Conservation (phyloP, 2,113 vertebrate species). For the Pseudorectes ferrugineus region DNA sequence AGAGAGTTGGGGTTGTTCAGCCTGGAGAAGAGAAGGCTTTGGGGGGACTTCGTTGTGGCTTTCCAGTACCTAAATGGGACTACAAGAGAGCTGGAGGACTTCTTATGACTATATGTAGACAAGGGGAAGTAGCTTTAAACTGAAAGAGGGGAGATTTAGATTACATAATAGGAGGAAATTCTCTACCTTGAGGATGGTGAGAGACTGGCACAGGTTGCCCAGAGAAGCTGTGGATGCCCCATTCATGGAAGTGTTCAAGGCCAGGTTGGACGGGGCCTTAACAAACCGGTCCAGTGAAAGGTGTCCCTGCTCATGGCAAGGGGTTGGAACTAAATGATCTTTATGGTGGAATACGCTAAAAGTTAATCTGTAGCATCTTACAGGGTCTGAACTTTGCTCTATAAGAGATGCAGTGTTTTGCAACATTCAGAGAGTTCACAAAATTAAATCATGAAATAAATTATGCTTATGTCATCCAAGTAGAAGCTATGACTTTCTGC, state of each 20-base stretch:
- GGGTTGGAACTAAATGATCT: background rate
- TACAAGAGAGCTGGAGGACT: too few relatives aligned
- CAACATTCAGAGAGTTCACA: background rate
- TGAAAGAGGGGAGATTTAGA: background rate
- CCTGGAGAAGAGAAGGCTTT: background rate
- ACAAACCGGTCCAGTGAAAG: background rate
- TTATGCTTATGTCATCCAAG: background rate
- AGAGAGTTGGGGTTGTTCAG: background rate
- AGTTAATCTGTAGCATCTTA: background rate
- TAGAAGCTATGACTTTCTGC: background rate
- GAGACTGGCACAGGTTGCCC: background rate
- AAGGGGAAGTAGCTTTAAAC: background rate
- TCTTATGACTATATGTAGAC: background rate
- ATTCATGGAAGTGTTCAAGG: too few relatives aligned
- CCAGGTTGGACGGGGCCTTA: background rate
- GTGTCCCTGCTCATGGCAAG: background rate
- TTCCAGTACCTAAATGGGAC: background rate
- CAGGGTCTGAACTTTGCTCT: background rate
- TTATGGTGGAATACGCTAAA: background rate
- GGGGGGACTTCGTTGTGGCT: accelerated
- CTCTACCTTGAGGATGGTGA: background rate
- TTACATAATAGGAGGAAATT: background rate
- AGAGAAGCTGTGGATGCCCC: background rate
- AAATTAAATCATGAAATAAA: background rate
- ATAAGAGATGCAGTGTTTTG: background rate